Evolutionary conservation across 2,888 invertebrate species (phyloP), one percentile per base, ranked within the genome.

Genomic region (Caenorhabditis sinica): DNA sequence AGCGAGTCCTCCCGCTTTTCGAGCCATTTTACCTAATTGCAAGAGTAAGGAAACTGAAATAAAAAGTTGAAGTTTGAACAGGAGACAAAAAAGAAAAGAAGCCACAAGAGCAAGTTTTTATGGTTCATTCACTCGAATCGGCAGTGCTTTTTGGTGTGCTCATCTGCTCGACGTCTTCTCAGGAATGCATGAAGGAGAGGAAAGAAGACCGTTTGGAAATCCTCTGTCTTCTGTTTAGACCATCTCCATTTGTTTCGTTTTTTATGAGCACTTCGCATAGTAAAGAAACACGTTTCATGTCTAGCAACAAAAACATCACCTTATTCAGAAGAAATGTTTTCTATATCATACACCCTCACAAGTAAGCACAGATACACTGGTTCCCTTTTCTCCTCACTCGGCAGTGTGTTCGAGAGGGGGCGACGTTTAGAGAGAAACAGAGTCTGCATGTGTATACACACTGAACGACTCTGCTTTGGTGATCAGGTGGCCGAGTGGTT

Each of bases 401-500:
- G 17, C n/a, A 0, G 13, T 15, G 13, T 40, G 56, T 56, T 53
- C 36, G 40, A 33, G 51, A 45, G 49, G 28, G 17, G 60, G n/a
- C 56, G 65, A 25, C 23, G 68, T 51, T 33, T 51, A 23, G 33
- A 58, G 49, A 73, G 73, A 63, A 51, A 36, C 0, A 36, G 61
- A 49, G 63, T 45, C 17, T 56, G 13, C 23, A 71, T 73, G 72
- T 73, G 60, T 73, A 73, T 33, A 61, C 49, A 60, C 15, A 49
- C 60, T 20, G 30, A 25, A 71, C 61, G 8, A 1, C 8, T 30
- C 9, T 43, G 20, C 8, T 61, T 33, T 49, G 40, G 68, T 68
- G 76, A 89, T 88, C 89, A 90, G 89, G 90, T 91, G 91, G 91
- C 91, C 91, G 91, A 91, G 91, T 91, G 91, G 91, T 91, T 91